Evolutionary conservation across 2,113 vertebrate species (phyloP), one percentile per base, ranked within the genome.

Genomic region (Delphinapterus leucas): DNA sequence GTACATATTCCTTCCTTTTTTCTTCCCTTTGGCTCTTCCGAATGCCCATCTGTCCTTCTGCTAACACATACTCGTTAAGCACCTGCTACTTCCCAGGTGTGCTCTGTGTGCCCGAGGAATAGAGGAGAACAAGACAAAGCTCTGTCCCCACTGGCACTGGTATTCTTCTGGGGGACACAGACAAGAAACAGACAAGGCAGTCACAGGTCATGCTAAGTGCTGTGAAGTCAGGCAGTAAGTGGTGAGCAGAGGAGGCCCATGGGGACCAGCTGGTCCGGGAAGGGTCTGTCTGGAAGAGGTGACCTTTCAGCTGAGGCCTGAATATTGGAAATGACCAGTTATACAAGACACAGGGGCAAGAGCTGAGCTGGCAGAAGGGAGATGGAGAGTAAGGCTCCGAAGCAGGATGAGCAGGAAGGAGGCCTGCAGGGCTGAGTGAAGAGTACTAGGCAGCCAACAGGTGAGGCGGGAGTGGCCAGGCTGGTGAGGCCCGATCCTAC

Each of bases 181-280:
- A 58, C 18, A 49, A 58, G 44, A 87, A 3, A 13, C 13, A 67
- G 21, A 23, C 17, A 8, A 53, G 80, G 36, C 60, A 2, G 5
- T 53, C 18, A 4, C 7, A 44, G 60, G 5, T 1, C 6, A 1
- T 49, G 58, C 31, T 6, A 0, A 70, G 36, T 2, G 0, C 6
- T 44, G 3, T 55, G 65, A 67, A 28, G 41, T n/a, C 47, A 20
- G 70, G 14, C 17, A 9, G 38, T 31, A 31, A 2, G 11, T 49
- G 61, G 53, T 15, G 25, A 53, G 13, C 63, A 36, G 67, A 31
- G 38, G 26, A 33, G 18, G 17, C 44, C 68, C 8, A 2, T 6
- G 10, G 61, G 63, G 38, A 6, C 38, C 3, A n/a, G 47, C 4
- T 73, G 33, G 79, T 23, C 80, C 73, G 73, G 49, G 49, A 44